phyloP scores from a whole-genome alignment of 2,888 invertebrate species.

The Cephus pygmeus region DNA sequence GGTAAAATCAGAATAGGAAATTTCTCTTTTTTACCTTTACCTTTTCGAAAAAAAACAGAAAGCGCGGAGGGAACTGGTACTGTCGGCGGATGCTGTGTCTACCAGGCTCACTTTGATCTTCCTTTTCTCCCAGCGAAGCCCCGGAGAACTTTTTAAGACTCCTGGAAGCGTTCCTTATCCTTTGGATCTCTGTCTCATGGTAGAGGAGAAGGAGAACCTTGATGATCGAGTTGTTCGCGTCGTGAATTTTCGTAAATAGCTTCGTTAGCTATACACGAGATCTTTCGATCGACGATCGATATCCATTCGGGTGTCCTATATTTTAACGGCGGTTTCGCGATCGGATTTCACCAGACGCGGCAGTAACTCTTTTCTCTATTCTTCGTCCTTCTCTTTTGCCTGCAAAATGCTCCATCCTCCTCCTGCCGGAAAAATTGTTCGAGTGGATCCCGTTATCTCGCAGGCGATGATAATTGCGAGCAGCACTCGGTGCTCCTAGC shows the following conservation, averaged over 20 bases:
- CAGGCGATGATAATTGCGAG: slow-evolving; percentile 39
- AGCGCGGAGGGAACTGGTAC: slow-evolving; percentile 12
- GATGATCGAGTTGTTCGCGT: slow-evolving; percentile 14
- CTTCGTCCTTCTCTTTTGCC: neutral
- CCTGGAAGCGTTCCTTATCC: slow-evolving; percentile 16
- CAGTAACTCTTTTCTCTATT: neutral
- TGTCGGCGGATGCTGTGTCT: slow-evolving; percentile 33
- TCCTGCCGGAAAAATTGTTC: neutral
- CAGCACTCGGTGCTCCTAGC: slow-evolving; percentile 10
- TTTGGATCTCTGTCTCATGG: slow-evolving; percentile 6
- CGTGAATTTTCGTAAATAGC: too few species aligned
- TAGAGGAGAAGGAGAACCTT: neutral
- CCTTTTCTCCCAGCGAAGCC: slow-evolving; percentile 8
- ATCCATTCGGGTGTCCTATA: slow-evolving; percentile 6
- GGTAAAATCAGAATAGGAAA: neutral
- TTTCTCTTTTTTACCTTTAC: neutral
- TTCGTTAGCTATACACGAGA: neutral
- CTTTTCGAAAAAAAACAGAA: slow-evolving; percentile 8
- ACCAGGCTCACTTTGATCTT: slow-evolving; percentile 44
- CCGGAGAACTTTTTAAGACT: slow-evolving; percentile 11
- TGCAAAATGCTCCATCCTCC: neutral
- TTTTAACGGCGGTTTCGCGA: slow-evolving; percentile 15
- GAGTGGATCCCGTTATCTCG: neutral
- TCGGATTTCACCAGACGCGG: neutral
- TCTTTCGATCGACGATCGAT: neutral